Base-by-base conservation (phyloP, 2,888 invertebrate species). In the Phytoseiulus persimilis region DNA sequence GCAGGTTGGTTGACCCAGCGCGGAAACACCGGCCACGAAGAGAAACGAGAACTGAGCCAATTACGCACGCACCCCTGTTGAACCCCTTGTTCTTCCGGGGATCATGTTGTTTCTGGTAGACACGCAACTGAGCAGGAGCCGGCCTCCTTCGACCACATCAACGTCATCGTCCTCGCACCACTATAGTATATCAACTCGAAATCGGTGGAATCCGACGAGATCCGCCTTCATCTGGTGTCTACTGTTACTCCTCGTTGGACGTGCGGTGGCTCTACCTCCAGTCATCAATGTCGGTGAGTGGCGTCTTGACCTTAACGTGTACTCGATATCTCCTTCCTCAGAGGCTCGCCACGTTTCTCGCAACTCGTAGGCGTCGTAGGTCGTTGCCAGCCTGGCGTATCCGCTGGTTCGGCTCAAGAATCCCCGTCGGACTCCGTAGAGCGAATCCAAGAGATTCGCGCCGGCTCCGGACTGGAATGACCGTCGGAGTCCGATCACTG, bases 31-130 rank as follows among this genome's bases (percentile, higher is more conserved):
- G 18, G 65, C 5, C 5, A 65, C 1, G 23, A 65, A 65, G 65
- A 65, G 11, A 28, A 65, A 65, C 65, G 46, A 65, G 28, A 28
- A 65, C 65, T 23, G 65, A 65, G 65, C 11, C 65, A 65, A 65
- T 65, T 65, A 65, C 65, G 87, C 87, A 45, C 87, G 33, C 32
- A 87, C 33, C 87, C 87, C 87, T 87, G 87, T 87, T 87, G 87
- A 87, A 87, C 87, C 87, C 87, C 87, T 87, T 87, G 87, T 87
- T 87, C 87, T 87, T 87, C 87, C 87, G 87, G 87, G 87, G 87
- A 87, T 87, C 87, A 87, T 87, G 87, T 87, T 87, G 45, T 87
- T 87, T 45, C 87, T 87, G 87, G 33, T 87, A 32, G 87, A 45
- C 87, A 87, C 87, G 32, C 87, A 87, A 45, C 31, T 87, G 87